phyloP scores from a whole-genome alignment of 92 coral and sea anemone genomes.

The Zoanthus sansibaricus region DNA sequence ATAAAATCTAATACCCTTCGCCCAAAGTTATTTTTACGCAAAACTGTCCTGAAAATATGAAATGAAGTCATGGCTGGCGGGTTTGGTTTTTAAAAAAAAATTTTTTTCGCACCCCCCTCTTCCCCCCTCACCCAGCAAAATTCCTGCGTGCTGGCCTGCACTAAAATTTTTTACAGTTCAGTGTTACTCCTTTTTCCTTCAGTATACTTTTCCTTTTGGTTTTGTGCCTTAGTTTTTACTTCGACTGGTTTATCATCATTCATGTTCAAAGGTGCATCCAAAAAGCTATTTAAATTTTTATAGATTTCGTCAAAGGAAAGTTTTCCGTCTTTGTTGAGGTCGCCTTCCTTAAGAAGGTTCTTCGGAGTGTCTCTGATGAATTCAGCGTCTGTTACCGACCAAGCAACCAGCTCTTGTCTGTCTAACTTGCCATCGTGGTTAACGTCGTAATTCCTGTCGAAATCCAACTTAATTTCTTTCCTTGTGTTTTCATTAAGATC shows the following conservation, averaged over 20 bases:
- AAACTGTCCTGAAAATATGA: too few species aligned
- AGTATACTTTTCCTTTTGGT: not conserved
- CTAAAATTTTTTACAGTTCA: not conserved
- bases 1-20: too few species aligned
- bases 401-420: slow-evolving; percentile 68
- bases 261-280: slow-evolving; percentile 66
- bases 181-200: not conserved
- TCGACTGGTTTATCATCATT: slow-evolving; percentile 11
- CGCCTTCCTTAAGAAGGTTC: slow-evolving; percentile 80
- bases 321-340: slow-evolving; percentile 84
- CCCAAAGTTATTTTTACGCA: too few species aligned
- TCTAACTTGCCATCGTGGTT: slow-evolving; percentile 83
- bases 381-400: slow-evolving; percentile 91
- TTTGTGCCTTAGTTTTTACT: not conserved
- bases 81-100: too few species aligned
- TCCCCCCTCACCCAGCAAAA: too few species aligned
- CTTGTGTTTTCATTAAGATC: slow-evolving; percentile 80
- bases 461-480: slow-evolving; percentile 82
- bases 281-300: slow-evolving; percentile 70
- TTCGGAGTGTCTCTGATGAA: slow-evolving; percentile 80
- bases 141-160: too few species aligned
- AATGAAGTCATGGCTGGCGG: too few species aligned
- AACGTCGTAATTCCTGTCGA: slow-evolving; percentile 71
- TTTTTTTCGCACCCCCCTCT: too few species aligned
- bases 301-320: slow-evolving; percentile 83